These are phyloP conservation scores for Acropternis orthonyx DNA, from an alignment of 2,797 vertebrate species.

Conservation along the genomic window DNA sequence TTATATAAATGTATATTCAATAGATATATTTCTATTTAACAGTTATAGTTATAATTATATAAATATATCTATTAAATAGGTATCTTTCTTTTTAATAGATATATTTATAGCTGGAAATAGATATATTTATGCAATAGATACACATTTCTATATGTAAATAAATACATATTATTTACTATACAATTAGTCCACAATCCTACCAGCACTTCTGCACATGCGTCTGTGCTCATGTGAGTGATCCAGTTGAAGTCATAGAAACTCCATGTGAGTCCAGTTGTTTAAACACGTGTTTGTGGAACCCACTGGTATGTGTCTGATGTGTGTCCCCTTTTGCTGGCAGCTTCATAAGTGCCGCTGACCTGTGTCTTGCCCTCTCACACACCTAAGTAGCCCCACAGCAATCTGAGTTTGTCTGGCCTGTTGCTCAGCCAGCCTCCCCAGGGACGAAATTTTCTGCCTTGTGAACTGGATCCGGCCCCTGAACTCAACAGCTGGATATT, in stretches of 20 bases:
- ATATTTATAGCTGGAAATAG: neutral
- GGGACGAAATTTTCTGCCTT: conserved; percentile 12
- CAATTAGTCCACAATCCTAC: neutral
- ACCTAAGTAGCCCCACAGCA: conserved; percentile 4
- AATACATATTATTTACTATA: neutral
- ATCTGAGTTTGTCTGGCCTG: neutral
- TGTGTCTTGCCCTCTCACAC: conserved; percentile 8
- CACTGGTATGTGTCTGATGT: neutral
- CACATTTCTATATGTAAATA: rapidly evolving
- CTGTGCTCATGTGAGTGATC: neutral
- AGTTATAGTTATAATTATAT: rapidly evolving
- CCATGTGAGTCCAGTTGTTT: neutral
- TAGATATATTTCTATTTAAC: neutral
- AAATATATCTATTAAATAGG: neutral
- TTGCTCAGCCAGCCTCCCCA: neutral
- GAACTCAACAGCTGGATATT: conserved; percentile 17
- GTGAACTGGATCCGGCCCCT: conserved; percentile 21
- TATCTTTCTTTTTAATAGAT: neutral
- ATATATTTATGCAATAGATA: neutral
- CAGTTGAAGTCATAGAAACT: neutral
- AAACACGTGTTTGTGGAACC: neutral
- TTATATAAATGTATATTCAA: neutral
- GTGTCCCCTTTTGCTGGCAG: neutral
- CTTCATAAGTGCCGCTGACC: conserved; percentile 40
- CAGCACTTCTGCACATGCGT: neutral